Base-by-base conservation (phyloP, 53 echinoderm and acorn worm genomes). In the Apostichopus leukothele region DNA sequence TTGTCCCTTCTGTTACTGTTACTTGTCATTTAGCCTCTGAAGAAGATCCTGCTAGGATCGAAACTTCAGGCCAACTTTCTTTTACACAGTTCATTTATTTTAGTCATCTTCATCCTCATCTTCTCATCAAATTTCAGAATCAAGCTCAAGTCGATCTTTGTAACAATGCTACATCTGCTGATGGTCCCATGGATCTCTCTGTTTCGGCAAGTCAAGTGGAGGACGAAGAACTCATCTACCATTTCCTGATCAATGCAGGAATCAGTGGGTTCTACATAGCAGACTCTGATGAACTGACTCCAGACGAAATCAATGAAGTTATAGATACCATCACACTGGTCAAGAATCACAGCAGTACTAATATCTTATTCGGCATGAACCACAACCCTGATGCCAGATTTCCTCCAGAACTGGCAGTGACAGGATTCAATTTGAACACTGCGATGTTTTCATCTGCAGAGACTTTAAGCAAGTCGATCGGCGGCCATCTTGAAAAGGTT, bases 321-420 rank as follows among this genome's bases (percentile, higher is more conserved):
- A 21, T 81, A 59, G 55, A 81, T 22, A 55, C 81, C 81, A 54
- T 81, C 13, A 19, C 19, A 81, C 9, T 55, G 59, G 54, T 54
- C 54, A 53, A 59, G 9, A 55, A 59, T 81, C 9, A 81, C 3
- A 81, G n/a, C 59, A 21, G 18, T 11, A 51, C 54, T 18, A 57
- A 81, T 16, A 81, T 81, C 51, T 54, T 81, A 20, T 81, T 81
- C 23, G 81, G 59, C n/a, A 59, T 81, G 59, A 23, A 81, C 18
- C 7, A 54, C 51, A 81, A 59, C 19, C 5, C 59, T 8, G 20
- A 50, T 6, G 8, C 20, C 19, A 81, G 22, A 20, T 55, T 59
- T 19, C 59, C 81, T 22, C 12, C 59, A 55, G 39, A 39, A 39
- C 7, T 21, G 9, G 19, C 52, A 22, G 8, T 81, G 1, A 18